Base-by-base conservation (phyloP, 1,140 invertebrate species). In the Liolophura sinensis region DNA sequence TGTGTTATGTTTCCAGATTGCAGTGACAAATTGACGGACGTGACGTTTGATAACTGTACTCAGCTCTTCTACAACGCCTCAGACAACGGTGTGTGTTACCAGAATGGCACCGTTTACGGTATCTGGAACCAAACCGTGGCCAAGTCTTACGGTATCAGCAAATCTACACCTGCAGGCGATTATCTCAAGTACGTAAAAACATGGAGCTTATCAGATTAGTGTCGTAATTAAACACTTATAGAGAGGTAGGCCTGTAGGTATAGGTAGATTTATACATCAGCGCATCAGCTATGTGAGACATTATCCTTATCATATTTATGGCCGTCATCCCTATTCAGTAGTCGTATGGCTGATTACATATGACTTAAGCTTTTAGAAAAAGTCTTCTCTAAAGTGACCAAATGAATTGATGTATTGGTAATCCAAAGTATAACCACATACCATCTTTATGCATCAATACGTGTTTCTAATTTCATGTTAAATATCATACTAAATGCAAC, bases 141-240 rank as follows among this genome's bases (percentile, higher is more conserved):
- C 5, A 65, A 62, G 20, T 22, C 52, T 6, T 55, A 62, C 11
- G 65, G 62, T 16, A 72, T 73, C 47, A 70, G 68, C 22, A 62
- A 73, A 22, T 67, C 54, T 22, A 60, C 74, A 11, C 74, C 76
- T 27, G 72, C 72, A 16, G 71, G 73, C 50, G 73, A 78, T 65
- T 78, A 78, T 63, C 70, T 78, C 46, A 68, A 74, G 74, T 76
- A 73, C 62, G 65, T 63, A 15, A 27, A 22, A 47, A 58, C 6
- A 40, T 9, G 31, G 31, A 18, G 1, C 15, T 18, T 25, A 7
- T 52, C n/a, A n/a, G 20, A 27, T 52, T 27, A 18, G 16, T 16
- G 20, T 20, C 7, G 20, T 24, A 11, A 52, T 54, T 22, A 52
- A 40, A 16, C 22, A 54, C n/a, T 18, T 16, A n/a, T 16, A 3